Conservation (phyloP, 92 coral and sea anemone species). For the Epizoanthus rinbou region DNA sequence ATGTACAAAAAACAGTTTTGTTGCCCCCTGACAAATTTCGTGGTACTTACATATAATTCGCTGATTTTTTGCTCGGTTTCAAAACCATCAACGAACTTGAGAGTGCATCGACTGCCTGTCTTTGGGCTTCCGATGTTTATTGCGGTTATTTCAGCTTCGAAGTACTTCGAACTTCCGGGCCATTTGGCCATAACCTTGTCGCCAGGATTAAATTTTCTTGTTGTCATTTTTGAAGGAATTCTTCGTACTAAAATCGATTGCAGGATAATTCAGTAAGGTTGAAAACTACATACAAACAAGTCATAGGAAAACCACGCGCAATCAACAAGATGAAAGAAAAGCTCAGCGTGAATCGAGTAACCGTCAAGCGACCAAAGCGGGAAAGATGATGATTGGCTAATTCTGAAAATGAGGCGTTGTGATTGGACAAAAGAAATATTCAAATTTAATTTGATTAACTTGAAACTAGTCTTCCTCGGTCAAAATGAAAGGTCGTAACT, state of each 20-base stretch:
- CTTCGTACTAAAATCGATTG: background rate
- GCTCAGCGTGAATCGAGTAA: conserved; percentile 26
- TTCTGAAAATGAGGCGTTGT: background rate
- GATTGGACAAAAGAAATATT: conserved; percentile 20
- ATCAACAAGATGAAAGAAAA: conserved; percentile 18
- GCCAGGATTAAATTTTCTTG: conserved; percentile 50
- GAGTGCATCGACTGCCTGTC: conserved; percentile 8
- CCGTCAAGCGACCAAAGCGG: conserved; percentile 37
- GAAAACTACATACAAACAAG: conserved; percentile 19
- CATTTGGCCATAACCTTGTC: conserved; percentile 89
- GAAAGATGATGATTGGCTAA: conserved; percentile 33
- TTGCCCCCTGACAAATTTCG: background rate
- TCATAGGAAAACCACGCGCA: conserved; percentile 18
- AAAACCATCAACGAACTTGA: conserved; percentile 54
- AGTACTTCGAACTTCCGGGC: conserved; percentile 92
- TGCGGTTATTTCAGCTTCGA: conserved; percentile 88
- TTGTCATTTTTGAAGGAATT: conserved; percentile 34
- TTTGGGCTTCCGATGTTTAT: conserved; percentile 42
- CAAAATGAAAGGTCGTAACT: background rate
- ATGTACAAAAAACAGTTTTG: background rate
- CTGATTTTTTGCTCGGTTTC: conserved; percentile 60
- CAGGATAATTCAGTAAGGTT: background rate
- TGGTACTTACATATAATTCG: conserved; percentile 72
- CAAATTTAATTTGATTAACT: background rate
- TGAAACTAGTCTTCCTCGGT: background rate